These are phyloP conservation scores for Lepus townsendii DNA, from an alignment of 2,797 vertebrate species.

Conservation along the genomic window DNA sequence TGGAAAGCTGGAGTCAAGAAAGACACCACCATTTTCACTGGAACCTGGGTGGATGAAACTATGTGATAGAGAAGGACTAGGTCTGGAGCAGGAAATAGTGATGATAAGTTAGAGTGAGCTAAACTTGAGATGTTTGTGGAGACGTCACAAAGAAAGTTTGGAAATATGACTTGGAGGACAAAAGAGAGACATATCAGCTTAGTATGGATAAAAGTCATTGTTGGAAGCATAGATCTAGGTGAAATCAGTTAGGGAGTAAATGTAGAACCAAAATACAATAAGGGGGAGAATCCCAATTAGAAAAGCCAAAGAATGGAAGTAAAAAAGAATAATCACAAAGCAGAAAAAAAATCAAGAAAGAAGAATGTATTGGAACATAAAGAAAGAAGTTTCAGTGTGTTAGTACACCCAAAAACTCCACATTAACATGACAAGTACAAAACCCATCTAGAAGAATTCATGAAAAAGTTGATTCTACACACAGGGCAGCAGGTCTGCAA, in stretches of 20 bases:
- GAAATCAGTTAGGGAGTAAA: too few species aligned
- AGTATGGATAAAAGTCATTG: not conserved
- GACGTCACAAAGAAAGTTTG: not conserved
- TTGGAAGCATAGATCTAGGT: not conserved
- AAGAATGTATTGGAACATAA: too few species aligned
- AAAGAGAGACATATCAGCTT: not conserved
- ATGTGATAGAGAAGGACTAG: not conserved
- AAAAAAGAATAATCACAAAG: too few species aligned
- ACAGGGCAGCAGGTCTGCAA: too few species aligned
- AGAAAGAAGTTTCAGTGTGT: too few species aligned
- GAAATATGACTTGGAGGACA: not conserved
- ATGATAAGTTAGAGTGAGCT: not conserved
- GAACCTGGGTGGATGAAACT: not conserved
- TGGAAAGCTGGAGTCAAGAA: not conserved
- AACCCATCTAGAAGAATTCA: too few species aligned
- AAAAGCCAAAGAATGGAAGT: not conserved
- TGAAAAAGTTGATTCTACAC: too few species aligned
- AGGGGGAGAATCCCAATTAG: not conserved
- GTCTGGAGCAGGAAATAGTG: not conserved
- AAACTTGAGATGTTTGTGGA: not conserved
- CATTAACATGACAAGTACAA: too few species aligned
- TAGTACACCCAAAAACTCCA: too few species aligned
- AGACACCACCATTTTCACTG: not conserved
- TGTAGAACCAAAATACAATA: not conserved
- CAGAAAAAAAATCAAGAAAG: too few species aligned